phyloP scores from a whole-genome alignment of 2,797 vertebrate species.

The Prionace glauca region DNA sequence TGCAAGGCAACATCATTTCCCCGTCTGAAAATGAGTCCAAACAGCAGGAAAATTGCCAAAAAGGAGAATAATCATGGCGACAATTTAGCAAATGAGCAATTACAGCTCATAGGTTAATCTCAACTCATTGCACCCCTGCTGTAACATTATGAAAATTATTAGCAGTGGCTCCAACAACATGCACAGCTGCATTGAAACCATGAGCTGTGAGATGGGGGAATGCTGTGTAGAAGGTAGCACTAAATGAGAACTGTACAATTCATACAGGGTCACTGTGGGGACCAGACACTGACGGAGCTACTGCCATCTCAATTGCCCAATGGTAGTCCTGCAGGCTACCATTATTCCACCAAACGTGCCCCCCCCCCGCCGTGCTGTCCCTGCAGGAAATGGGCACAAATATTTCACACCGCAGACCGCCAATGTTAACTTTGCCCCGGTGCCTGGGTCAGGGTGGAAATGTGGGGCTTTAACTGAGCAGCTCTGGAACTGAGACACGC shows the following conservation, averaged over 20 bases:
- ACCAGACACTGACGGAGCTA: neutral
- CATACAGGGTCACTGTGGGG: neutral
- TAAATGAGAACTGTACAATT: neutral
- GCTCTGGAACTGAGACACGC: neutral
- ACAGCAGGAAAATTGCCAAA: conserved; percentile 92
- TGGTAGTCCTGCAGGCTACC: neutral
- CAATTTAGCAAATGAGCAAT: conserved; percentile 90
- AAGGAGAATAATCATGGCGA: conserved; percentile 95
- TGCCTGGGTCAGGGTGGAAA: neutral
- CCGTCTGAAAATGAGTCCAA: conserved; percentile 76
- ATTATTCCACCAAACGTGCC: neutral
- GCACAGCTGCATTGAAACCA: conserved; percentile 55
- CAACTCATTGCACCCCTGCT: conserved; percentile 76
- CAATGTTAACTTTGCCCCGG: neutral
- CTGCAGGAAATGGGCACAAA: neutral
- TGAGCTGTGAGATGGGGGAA: neutral
- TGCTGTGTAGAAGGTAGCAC: neutral
- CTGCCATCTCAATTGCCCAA: neutral
- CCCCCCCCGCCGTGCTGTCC: neutral
- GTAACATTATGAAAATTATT: conserved; percentile 63
- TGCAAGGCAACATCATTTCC: conserved; percentile 83
- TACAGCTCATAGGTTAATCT: conserved; percentile 86
- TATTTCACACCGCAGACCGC: neutral
- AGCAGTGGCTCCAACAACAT: conserved; percentile 56
- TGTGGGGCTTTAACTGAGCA: neutral